Conservation (phyloP, 2,888 invertebrate species). For the Prenolepis imparis region DNA sequence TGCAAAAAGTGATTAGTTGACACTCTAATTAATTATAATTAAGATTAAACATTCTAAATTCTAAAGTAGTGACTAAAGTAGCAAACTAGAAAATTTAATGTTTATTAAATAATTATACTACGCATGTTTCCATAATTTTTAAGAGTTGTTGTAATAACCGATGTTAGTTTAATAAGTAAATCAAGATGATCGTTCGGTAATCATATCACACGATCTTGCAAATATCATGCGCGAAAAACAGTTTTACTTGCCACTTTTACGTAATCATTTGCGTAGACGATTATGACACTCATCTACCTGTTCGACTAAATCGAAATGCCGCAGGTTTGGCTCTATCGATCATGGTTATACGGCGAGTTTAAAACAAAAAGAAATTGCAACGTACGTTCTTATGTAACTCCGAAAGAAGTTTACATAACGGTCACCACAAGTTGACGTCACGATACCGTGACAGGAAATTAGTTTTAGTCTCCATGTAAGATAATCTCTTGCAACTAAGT, state of each 20-base stretch:
- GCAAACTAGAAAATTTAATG: neutral
- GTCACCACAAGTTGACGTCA: conserved; percentile 46
- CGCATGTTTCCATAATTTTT: neutral
- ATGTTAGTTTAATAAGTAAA: conserved; percentile 29
- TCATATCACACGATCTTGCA: conserved; percentile 33
- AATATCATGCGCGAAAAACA: conserved; percentile 35
- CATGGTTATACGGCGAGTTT: conserved; percentile 56
- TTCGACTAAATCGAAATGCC: conserved; percentile 55
- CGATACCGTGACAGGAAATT: conserved; percentile 57
- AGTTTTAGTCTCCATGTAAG: conserved; percentile 59
- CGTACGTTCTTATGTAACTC: conserved; percentile 54
- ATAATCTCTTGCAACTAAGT: conserved; percentile 30
- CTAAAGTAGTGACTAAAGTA: neutral
- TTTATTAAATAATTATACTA: conserved; percentile 8
- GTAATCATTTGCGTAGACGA: conserved; percentile 37
- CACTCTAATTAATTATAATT: neutral
- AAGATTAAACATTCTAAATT: neutral
- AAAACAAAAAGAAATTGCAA: conserved; percentile 31
- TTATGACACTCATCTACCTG: conserved; percentile 54
- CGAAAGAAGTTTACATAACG: conserved; percentile 52
- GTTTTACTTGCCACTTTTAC: conserved; percentile 32
- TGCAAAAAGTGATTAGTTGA: neutral
- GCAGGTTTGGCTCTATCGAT: conserved; percentile 53
- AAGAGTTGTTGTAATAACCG: neutral
- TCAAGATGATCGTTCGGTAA: conserved; percentile 16